These are phyloP conservation scores for Steinernema hermaphroditum DNA, from an alignment of 2,888 invertebrate genomes.

Conservation along the genomic window DNA sequence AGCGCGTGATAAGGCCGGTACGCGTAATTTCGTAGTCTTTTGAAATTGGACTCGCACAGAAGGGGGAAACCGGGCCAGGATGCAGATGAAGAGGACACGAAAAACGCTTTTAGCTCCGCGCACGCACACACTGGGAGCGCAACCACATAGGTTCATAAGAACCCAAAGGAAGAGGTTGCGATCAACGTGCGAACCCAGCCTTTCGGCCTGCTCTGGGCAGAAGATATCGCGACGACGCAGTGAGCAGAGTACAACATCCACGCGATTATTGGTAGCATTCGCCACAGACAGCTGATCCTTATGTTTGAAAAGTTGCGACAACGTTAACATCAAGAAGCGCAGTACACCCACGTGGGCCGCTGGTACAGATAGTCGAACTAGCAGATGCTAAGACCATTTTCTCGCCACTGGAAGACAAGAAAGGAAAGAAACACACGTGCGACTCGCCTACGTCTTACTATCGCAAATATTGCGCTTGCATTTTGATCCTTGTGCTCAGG, in stretches of 20 bases:
- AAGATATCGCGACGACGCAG: not conserved
- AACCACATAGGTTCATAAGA: too few species aligned
- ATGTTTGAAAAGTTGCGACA: not conserved
- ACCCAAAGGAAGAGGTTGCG: not conserved
- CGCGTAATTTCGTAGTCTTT: not conserved
- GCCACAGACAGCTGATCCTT: not conserved
- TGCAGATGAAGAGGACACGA: not conserved
- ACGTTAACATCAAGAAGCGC: too few species aligned
- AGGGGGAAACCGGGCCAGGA: not conserved
- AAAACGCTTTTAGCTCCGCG: not conserved
- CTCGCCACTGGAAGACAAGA: not conserved
- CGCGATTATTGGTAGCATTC: not conserved
- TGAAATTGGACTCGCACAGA: not conserved
- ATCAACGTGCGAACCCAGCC: not conserved
- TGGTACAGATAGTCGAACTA: too few species aligned
- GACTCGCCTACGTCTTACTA: not conserved
- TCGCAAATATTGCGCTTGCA: constrained; percentile 1
- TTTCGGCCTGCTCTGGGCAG: not conserved
- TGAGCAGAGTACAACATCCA: constrained; percentile 12
- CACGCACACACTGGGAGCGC: not conserved
- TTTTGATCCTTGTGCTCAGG: constrained; percentile 8
- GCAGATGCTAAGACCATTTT: too few species aligned
- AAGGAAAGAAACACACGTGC: not conserved
- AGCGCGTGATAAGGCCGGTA: constrained; percentile 4
- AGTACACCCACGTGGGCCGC: too few species aligned